Conservation (phyloP, 2,797 vertebrate species). For the Buceros bicornis region DNA sequence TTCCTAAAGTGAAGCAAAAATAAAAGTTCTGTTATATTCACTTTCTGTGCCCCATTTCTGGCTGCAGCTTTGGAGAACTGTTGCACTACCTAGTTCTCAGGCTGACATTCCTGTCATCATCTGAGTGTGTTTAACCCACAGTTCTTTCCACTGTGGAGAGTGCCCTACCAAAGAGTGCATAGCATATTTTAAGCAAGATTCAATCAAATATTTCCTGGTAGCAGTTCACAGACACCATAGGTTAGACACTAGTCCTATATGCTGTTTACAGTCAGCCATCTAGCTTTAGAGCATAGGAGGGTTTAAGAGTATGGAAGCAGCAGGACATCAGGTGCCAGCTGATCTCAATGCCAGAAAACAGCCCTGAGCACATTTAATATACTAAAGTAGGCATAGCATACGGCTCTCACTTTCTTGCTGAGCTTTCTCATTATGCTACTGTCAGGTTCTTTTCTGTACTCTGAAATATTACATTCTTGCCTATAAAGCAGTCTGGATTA, state of each 20-base stretch:
- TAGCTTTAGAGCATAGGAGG: fast-evolving
- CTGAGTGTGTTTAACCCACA: not conserved
- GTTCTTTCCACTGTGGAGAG: not conserved
- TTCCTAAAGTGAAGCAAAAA: not conserved
- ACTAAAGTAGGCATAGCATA: not conserved
- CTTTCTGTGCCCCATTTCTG: not conserved
- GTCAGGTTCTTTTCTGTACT: not conserved
- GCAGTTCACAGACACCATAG: not conserved
- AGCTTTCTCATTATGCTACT: not conserved
- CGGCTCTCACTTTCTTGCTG: not conserved
- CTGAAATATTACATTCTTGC: not conserved
- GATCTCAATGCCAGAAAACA: not conserved
- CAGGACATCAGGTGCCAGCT: not conserved
- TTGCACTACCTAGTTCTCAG: not conserved
- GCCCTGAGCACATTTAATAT: not conserved
- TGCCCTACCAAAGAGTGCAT: not conserved
- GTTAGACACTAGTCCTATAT: not conserved
- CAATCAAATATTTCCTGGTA: not conserved
- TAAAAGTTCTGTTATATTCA: not conserved
- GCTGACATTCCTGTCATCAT: not conserved
- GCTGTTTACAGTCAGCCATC: not conserved
- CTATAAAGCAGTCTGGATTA: not conserved
- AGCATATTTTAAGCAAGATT: not conserved
- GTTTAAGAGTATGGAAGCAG: not conserved
- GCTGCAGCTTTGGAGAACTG: not conserved